Conservation (phyloP, 1,140 invertebrate species). For the Conus betulinus region DNA sequence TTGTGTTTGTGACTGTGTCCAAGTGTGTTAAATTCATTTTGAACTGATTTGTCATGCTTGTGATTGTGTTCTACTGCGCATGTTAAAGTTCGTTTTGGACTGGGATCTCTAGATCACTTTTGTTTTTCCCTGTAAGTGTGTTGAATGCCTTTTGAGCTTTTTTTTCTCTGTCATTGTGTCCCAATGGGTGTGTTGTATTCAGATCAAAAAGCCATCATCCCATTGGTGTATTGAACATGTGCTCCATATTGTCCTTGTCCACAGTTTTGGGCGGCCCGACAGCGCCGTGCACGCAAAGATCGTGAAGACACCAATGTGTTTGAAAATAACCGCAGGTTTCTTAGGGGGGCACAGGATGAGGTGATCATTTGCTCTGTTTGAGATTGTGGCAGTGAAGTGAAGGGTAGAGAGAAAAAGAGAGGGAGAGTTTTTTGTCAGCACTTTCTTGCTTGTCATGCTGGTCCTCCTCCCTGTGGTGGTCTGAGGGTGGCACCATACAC, state of each 20-base stretch:
- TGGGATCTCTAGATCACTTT: too few species aligned
- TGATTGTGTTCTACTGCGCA: too few species aligned
- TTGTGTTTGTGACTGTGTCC: too few species aligned
- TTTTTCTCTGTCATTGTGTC: too few species aligned
- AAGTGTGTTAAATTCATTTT: too few species aligned
- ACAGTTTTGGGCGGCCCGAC: background rate
- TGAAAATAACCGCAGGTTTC: slow-evolving; percentile 34
- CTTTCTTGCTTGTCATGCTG: background rate
- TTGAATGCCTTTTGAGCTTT: too few species aligned
- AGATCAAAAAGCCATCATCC: too few species aligned
- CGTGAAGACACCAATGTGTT: slow-evolving; percentile 21
- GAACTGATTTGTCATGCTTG: too few species aligned
- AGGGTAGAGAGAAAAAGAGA: background rate
- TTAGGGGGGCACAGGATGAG: slow-evolving; percentile 19
- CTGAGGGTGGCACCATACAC: background rate
- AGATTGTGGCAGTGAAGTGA: background rate
- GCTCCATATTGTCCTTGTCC: background rate
- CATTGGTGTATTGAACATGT: background rate
- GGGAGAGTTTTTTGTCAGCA: background rate
- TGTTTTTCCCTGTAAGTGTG: too few species aligned
- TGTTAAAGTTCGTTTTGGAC: too few species aligned
- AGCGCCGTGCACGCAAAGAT: background rate
- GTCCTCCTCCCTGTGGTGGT: background rate
- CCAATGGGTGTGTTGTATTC: too few species aligned
- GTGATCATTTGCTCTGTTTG: slow-evolving; percentile 17